Evolutionary conservation across 2,797 vertebrate genomes (phyloP).

Genomic region (Pteronotus mesoamericanus): DNA sequence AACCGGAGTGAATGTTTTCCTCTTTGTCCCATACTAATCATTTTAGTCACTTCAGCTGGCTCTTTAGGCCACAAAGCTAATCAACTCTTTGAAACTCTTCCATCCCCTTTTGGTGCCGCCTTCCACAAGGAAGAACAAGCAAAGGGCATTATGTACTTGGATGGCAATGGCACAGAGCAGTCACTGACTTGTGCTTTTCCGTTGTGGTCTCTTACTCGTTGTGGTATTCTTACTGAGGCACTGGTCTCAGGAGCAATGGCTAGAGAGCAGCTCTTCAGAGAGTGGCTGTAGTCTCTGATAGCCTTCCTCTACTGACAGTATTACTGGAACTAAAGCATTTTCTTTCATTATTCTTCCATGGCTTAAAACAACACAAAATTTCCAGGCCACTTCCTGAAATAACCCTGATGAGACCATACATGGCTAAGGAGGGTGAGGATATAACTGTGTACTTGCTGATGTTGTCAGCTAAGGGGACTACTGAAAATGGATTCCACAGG

Average conservation of each 20-base stretch:
- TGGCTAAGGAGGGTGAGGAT: not conserved
- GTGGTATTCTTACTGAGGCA: not conserved
- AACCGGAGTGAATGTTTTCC: not conserved
- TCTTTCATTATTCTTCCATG: not conserved
- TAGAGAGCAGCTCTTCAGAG: not conserved
- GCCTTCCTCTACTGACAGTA: not conserved
- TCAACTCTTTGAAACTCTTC: not conserved
- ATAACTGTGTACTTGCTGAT: not conserved
- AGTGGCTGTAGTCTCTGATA: not conserved
- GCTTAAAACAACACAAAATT: not conserved
- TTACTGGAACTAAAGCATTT: constrained; percentile 21
- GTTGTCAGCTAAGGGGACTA: not conserved
- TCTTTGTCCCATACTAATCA: not conserved
- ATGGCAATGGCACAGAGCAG: not conserved
- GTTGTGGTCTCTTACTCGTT: not conserved
- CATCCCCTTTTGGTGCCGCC: not conserved
- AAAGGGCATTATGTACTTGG: not conserved
- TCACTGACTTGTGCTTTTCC: not conserved
- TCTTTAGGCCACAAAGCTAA: not conserved
- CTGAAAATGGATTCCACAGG: not conserved
- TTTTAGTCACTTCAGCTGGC: not conserved
- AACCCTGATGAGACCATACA: not conserved
- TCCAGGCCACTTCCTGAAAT: constrained; percentile 3
- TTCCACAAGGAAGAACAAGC: not conserved
- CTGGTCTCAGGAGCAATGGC: not conserved